A percentile compares a stretch with the other conserved stretches of the same genome.
These are phyloP conservation scores for Drosophila falleni DNA, from an alignment of 2,888 invertebrate species.

Conservation along the genomic window DNA sequence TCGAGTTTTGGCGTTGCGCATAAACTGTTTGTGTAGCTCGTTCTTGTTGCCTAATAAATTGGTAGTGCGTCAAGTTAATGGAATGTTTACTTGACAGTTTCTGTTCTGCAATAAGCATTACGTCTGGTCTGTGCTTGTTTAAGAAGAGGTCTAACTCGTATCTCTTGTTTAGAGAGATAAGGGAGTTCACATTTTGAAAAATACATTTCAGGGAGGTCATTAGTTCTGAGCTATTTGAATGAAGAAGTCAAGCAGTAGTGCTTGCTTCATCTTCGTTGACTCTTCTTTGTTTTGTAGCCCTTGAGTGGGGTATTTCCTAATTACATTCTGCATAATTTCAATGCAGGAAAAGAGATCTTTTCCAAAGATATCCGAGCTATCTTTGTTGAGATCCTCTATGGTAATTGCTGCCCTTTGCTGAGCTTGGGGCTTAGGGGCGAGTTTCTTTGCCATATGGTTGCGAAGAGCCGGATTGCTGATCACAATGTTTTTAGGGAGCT, in stretches of 20 bases:
- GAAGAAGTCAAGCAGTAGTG: background rate
- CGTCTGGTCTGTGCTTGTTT: too few relatives aligned
- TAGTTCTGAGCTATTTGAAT: background rate
- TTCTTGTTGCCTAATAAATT: too few relatives aligned
- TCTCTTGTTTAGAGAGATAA: background rate
- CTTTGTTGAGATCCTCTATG: background rate
- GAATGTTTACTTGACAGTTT: too few relatives aligned
- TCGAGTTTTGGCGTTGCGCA: too few relatives aligned
- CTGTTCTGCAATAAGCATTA: too few relatives aligned
- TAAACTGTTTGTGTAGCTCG: too few relatives aligned
- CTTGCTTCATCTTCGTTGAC: background rate
- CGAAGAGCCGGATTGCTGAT: background rate
- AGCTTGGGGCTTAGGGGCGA: background rate
- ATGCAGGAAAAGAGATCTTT: constrained; percentile 1
- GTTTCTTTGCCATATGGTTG: background rate
- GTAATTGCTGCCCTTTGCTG: accelerated
- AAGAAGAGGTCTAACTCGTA: too few relatives aligned
- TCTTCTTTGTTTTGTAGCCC: background rate
- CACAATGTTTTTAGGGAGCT: background rate
- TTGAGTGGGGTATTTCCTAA: background rate
- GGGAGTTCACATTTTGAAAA: constrained; percentile 16
- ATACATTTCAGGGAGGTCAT: constrained; percentile 8
- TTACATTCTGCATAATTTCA: background rate
- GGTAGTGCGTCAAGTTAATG: too few relatives aligned
- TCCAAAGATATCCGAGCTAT: background rate